Evolutionary conservation across 1,140 invertebrate genomes (phyloP).

Genomic region (Magallana angulata): DNA sequence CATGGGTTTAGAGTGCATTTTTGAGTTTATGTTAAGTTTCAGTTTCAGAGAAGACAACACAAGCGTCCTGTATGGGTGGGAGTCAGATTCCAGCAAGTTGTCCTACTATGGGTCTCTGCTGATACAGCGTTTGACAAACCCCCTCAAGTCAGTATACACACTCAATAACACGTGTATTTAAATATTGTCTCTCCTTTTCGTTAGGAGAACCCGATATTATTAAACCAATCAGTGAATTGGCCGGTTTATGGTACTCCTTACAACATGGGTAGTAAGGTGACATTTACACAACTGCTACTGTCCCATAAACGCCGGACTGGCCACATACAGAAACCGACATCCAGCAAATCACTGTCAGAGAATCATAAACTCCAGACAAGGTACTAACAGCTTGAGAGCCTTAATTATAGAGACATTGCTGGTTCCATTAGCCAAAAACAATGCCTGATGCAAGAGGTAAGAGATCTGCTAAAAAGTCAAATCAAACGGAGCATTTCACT

Average conservation of each 20-base stretch:
- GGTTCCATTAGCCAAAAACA: too few species aligned
- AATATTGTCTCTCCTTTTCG: neutral
- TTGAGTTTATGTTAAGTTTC: too few species aligned
- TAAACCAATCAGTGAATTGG: constrained; percentile 25
- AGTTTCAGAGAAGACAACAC: too few species aligned
- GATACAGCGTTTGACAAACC: neutral
- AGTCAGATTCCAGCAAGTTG: too few species aligned
- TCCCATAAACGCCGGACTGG: neutral
- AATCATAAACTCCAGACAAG: too few species aligned
- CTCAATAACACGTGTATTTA: neutral
- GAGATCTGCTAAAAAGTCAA: too few species aligned
- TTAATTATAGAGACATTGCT: too few species aligned
- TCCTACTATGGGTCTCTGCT: neutral
- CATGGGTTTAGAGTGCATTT: too few species aligned
- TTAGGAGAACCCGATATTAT: neutral
- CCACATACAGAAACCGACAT: neutral
- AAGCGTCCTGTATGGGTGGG: too few species aligned
- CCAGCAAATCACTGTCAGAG: neutral
- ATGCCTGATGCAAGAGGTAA: too few species aligned
- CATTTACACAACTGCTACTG: constrained; percentile 28
- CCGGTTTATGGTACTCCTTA: constrained; percentile 20
- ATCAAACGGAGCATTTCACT: too few species aligned
- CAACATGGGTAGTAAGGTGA: constrained; percentile 2
- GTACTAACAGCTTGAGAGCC: too few species aligned
- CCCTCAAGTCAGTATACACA: neutral